phyloP scores from a whole-genome alignment of 1,140 invertebrate species.

The Drosophila grimshawi region DNA sequence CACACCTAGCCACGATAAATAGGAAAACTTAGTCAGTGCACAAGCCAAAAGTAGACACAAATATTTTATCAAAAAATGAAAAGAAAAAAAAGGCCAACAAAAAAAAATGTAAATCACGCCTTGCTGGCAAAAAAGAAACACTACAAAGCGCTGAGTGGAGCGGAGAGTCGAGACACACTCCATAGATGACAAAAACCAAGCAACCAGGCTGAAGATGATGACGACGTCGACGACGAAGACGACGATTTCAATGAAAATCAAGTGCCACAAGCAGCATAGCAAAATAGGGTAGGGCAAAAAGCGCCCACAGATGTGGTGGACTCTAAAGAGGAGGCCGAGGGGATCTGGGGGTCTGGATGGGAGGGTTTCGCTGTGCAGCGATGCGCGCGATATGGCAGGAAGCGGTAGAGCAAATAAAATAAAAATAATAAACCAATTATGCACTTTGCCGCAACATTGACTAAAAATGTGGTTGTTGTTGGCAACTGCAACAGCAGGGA shows the following conservation, averaged over 20 bases:
- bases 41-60: conserved; percentile 54
- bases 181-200: conserved; percentile 73
- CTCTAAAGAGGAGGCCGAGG: not conserved
- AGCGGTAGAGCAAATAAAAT: conserved; percentile 74
- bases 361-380: conserved; percentile 60
- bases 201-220: conserved; percentile 14
- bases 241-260: conserved; percentile 74
- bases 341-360: conserved; percentile 2
- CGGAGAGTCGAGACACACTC: conserved; percentile 69
- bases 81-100: conserved; percentile 25
- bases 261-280: conserved; percentile 61
- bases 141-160: conserved; percentile 38
- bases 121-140: conserved; percentile 29
- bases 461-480: conserved; percentile 37
- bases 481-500: not conserved
- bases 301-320: conserved; percentile 27
- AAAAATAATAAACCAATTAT: conserved; percentile 83
- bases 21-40: conserved; percentile 80
- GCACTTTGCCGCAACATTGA: conserved; percentile 83
- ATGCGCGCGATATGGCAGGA: conserved; percentile 80
- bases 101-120: conserved; percentile 69
- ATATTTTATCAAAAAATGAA: conserved; percentile 70
- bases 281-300: conserved; percentile 68
- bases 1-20: conserved; percentile 82
- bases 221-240: conserved; percentile 23